A percentile compares a stretch with the other conserved stretches of the same genome.
These are phyloP conservation scores for Crotalus horridus DNA, from an alignment of 2,113 vertebrate genomes.

Conservation along the genomic window DNA sequence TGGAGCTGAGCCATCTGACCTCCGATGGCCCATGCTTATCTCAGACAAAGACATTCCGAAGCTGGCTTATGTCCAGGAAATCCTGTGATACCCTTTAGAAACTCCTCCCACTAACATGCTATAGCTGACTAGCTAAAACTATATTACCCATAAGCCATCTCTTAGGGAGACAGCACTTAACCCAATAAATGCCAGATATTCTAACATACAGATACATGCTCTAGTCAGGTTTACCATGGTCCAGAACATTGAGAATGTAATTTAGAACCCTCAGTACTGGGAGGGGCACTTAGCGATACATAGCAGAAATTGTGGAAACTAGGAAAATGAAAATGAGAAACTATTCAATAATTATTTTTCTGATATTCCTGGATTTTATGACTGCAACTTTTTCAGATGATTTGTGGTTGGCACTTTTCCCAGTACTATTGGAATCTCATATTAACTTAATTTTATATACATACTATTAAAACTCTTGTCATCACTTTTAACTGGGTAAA, in stretches of 20 bases:
- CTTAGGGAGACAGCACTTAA: too few species aligned
- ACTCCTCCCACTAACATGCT: too few species aligned
- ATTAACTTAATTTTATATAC: background rate
- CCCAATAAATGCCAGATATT: too few species aligned
- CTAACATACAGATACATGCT: too few species aligned
- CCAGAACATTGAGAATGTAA: background rate
- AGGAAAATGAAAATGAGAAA: background rate
- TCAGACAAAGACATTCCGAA: too few species aligned
- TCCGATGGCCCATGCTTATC: too few species aligned
- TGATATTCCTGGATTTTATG: background rate
- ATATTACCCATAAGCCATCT: too few species aligned
- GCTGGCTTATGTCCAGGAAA: too few species aligned
- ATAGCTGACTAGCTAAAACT: too few species aligned
- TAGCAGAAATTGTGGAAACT: background rate
- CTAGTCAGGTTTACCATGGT: too few species aligned
- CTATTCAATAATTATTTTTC: background rate
- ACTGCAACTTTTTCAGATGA: background rate
- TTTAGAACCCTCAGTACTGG: background rate
- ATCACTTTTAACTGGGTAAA: background rate
- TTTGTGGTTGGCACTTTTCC: background rate
- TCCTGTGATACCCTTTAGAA: too few species aligned
- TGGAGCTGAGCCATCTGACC: too few species aligned
- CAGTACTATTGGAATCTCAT: background rate
- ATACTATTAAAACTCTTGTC: background rate
- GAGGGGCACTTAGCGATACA: background rate